Percentiles rank a stretch among this genome's conserved stretches.
phyloP scores from a whole-genome alignment of 2,113 vertebrate genomes.

The Sphaerodactylus townsendi region DNA sequence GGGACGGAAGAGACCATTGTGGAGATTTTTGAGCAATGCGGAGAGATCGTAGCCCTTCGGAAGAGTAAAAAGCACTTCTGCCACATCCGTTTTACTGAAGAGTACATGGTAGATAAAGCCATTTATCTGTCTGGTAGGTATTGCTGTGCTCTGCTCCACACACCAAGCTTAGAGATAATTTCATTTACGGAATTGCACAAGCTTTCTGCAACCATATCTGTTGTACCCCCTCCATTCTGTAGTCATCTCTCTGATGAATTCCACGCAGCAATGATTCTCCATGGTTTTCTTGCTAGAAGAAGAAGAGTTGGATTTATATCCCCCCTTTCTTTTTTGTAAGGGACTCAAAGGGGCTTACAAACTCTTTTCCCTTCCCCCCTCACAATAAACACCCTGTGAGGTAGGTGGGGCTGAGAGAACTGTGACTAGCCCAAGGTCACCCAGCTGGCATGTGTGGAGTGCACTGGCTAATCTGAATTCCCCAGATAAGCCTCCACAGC shows the following conservation, averaged over 20 bases:
- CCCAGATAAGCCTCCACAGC: no score
- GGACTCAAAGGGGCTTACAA: no score
- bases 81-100: conserved; percentile 93
- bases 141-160: not conserved
- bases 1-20: conserved; percentile 90
- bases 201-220: not conserved
- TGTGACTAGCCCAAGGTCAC: no score
- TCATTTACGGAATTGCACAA: not conserved
- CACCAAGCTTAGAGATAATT: not conserved
- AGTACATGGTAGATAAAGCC: conserved; percentile 93
- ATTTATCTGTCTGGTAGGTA: conserved; percentile 90
- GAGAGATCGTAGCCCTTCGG: conserved; percentile 91
- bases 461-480: no score
- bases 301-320: no score
- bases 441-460: no score
- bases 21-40: conserved; percentile 95
- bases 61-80: conserved; percentile 98
- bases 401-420: no score
- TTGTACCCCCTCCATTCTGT: not conserved
- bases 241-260: not conserved
- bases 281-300: no score
- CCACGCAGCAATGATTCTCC: not conserved
- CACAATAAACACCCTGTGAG: no score
- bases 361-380: no score
- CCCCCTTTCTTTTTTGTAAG: no score